These are phyloP conservation scores for Phallusia fumigata DNA, from an alignment of 23 tunicate species.

Conservation along the genomic window DNA sequence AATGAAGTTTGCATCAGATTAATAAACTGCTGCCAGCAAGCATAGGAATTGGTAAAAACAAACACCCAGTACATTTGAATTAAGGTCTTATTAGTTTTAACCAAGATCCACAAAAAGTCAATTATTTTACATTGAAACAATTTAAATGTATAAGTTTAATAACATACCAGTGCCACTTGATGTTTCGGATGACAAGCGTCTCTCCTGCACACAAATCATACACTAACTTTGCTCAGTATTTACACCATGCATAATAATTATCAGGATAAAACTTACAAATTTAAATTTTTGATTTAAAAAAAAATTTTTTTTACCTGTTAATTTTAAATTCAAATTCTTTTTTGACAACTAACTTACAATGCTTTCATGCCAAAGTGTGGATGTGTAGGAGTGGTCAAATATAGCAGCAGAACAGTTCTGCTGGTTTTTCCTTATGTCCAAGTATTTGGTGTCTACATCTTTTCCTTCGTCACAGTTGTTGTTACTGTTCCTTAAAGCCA, in stretches of 20 bases:
- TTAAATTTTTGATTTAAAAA: background rate
- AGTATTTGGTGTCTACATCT: conserved; percentile 1
- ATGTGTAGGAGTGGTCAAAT: conserved; percentile 58
- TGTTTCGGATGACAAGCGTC: background rate
- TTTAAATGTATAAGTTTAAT: too few relatives aligned
- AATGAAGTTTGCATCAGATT: background rate
- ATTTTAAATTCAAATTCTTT: too few relatives aligned
- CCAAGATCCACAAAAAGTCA: too few relatives aligned
- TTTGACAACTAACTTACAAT: background rate
- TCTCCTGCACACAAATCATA: background rate
- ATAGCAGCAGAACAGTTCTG: conserved; percentile 22
- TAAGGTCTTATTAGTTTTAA: too few relatives aligned
- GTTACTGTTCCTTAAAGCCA: background rate
- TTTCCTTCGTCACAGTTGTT: conserved; percentile 14
- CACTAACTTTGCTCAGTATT: background rate
- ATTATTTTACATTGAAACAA: too few relatives aligned
- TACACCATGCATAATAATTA: too few relatives aligned
- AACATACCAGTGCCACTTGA: background rate
- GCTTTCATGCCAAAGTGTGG: conserved; percentile 35
- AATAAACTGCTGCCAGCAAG: too few relatives aligned
- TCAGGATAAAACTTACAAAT: background rate
- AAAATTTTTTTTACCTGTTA: too few relatives aligned
- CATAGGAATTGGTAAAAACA: too few relatives aligned
- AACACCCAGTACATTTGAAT: too few relatives aligned
- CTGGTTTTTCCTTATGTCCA: conserved; percentile 23